Base-by-base conservation (phyloP, 2,113 vertebrate genomes). In the Zootoca vivipara region DNA sequence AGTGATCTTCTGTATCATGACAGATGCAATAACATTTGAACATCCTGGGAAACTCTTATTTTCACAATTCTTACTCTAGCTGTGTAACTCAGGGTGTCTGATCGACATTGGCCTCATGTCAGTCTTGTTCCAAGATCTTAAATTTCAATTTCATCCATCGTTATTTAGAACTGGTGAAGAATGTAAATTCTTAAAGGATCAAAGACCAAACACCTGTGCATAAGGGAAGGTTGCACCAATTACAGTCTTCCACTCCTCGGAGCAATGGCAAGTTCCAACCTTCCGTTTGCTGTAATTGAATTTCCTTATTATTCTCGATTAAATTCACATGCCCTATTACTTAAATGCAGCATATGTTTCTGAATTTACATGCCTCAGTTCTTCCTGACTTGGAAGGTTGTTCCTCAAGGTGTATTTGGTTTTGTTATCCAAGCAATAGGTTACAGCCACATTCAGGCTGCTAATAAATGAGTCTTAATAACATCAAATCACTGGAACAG, bases 231-330 rank as follows among this genome's bases (percentile, higher is more conserved):
- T 42, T 42, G 67, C 33, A 77, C 13, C 69, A 33, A 58, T 77
- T 70, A 91, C 22, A 83, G 6, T 8, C 56, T 83, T 46, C 67
- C 22, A 42, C 18, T 78, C 77, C 87, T 86, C 24, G 22, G 1
- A 82, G 67, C 46, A 35, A 58, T 52, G 46, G 38, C 18, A 82
- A 30, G 16, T 70, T 90, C 56, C 75, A 79, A 65, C 20, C 42
- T 85, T 85, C 75, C 35, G 62, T 89, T 89, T 89, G 8, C 75
- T 46, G 75, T 80, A 73, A 89, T 80, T 89, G 56, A 85, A 85
- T 89, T 85, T 80, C 38, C 30, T 84, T 86, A 74, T 86, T 89
- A 86, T 78, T 74, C 26, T 74, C 75, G 56, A 78, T 86, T 88
- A 69, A 78, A 79, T 40, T 89, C 75, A 28, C 78, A 46, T 83